Conservation (phyloP, 1,140 invertebrate genomes). For the Trichonephila clavipes region DNA sequence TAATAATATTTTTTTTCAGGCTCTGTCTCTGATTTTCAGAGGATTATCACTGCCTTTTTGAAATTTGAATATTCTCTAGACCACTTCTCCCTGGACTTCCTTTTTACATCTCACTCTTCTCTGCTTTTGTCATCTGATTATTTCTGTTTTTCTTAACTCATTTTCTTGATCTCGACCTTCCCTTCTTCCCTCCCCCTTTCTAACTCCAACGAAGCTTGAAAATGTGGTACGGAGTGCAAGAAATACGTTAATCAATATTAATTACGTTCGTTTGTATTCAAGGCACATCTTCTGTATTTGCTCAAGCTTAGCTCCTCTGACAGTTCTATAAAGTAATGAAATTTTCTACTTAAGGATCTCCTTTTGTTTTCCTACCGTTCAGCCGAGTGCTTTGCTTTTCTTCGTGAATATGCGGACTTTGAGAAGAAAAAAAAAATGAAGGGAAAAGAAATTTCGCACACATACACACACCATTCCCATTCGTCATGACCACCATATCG, state of each 20-base stretch:
- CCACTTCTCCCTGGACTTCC: conserved; percentile 47
- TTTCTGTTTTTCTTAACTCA: conserved; percentile 74
- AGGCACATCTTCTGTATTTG: conserved; percentile 74
- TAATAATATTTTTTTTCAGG: background rate
- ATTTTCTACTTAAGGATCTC: conserved; percentile 74
- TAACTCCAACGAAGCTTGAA: conserved; percentile 53
- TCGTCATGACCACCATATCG: conserved; percentile 66
- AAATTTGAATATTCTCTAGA: conserved; percentile 28
- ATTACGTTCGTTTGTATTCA: conserved; percentile 76
- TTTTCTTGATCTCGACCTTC: conserved; percentile 56
- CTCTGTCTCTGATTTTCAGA: background rate
- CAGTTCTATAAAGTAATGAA: conserved; percentile 77
- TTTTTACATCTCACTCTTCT: conserved; percentile 34
- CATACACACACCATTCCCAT: conserved; percentile 58
- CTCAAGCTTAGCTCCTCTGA: conserved; percentile 71
- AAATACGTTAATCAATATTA: conserved; percentile 77
- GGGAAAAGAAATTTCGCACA: conserved; percentile 56
- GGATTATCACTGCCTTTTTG: background rate
- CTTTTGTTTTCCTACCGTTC: conserved; percentile 71
- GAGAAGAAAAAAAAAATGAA: conserved; percentile 6
- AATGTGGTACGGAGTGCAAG: conserved; percentile 52
- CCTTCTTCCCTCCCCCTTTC: background rate
- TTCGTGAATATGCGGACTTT: conserved; percentile 35
- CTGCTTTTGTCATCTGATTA: conserved; percentile 75
- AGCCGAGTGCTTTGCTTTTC: conserved; percentile 48